Conservation (phyloP, 2,888 invertebrate genomes). For the Mayetiola destructor region DNA sequence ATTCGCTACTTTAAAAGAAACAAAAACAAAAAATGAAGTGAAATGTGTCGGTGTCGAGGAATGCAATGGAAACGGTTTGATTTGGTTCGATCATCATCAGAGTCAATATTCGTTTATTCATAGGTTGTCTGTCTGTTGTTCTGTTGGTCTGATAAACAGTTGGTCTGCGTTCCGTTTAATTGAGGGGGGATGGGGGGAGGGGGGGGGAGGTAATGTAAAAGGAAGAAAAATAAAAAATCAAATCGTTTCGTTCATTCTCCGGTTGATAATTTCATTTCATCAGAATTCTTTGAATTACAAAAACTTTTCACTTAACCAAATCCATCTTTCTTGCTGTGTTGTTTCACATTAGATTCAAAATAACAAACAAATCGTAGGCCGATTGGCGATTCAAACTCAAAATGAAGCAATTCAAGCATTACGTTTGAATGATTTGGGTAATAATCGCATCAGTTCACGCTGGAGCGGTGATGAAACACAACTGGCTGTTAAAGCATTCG, state of each 20-base stretch:
- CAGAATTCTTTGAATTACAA: not conserved
- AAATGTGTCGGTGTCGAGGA: no score
- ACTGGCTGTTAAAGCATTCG: slow-evolving; percentile 76
- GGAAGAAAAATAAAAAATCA: slow-evolving; percentile 12
- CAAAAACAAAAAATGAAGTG: no score
- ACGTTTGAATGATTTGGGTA: slow-evolving; percentile 43
- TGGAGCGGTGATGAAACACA: slow-evolving; percentile 90
- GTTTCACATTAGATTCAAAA: slow-evolving; percentile 73
- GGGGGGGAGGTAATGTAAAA: not conserved
- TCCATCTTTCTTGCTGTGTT: slow-evolving; percentile 14
- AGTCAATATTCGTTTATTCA: no score
- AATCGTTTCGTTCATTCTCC: slow-evolving; percentile 18
- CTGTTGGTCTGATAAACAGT: not conserved
- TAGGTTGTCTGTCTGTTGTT: not conserved
- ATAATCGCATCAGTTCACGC: slow-evolving; percentile 62
- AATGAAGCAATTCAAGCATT: slow-evolving; percentile 39
- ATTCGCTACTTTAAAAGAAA: no score
- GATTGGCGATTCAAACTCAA: slow-evolving; percentile 59
- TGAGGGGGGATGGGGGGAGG: no score
- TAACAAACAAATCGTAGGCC: slow-evolving; percentile 83
- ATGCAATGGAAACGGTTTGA: slow-evolving; percentile 11
- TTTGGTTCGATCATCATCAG: not conserved
- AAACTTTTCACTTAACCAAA: not conserved
- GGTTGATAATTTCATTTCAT: not conserved
- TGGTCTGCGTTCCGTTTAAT: not conserved